Conservation (phyloP, 2,888 invertebrate species). For the Ramazzottius varieornatus region DNA sequence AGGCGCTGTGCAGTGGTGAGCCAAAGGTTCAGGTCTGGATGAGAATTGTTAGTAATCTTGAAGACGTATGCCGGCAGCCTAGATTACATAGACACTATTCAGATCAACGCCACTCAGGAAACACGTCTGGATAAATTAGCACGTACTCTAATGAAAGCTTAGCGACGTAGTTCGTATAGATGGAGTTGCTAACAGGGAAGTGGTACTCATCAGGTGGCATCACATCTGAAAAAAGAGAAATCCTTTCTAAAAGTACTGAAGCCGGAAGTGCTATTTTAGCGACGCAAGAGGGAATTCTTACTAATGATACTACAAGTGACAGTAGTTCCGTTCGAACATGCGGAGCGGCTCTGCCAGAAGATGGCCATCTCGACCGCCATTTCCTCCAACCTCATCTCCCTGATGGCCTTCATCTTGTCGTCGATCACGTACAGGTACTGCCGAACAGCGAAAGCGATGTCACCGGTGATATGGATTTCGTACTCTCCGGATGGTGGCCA, state of each 20-base stretch:
- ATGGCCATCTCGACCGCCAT: conserved; percentile 16
- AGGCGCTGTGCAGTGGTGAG: background rate
- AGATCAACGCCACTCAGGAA: too few species aligned
- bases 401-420: conserved; percentile 7
- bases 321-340: conserved; percentile 10
- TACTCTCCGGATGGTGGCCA: conserved; percentile 4
- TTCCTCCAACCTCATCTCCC: conserved; percentile 8
- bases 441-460: conserved; percentile 16
- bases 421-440: conserved; percentile 16
- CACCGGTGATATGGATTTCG: conserved; percentile 16
- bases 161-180: conserved; percentile 18
- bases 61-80: background rate
- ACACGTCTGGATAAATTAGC: too few species aligned
- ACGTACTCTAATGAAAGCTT: conserved; percentile 9
- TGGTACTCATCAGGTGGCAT: conserved; percentile 6
- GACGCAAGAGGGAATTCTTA: too few species aligned
- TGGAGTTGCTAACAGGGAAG: conserved; percentile 17
- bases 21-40: background rate
- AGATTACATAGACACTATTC: too few species aligned
- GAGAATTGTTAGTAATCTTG: background rate
- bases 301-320: conserved; percentile 16
- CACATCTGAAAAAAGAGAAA: conserved; percentile 5
- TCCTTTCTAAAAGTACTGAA: conserved; percentile 9
- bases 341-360: conserved; percentile 15
- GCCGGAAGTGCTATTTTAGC: too few species aligned